These are phyloP conservation scores for Panonychus citri DNA, from an alignment of 1,140 invertebrate species.

Conservation along the genomic window DNA sequence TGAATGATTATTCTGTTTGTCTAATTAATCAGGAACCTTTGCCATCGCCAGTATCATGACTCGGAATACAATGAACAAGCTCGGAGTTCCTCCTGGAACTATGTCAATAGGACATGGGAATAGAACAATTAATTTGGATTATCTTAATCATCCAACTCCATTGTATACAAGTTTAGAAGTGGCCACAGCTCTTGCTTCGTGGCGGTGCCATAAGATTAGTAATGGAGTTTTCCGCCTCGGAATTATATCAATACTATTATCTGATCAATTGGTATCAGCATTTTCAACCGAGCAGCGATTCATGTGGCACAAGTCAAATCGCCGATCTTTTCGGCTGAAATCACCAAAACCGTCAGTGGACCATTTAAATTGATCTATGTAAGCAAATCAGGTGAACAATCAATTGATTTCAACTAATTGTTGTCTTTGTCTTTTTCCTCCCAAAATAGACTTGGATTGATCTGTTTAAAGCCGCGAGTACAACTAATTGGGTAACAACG, in stretches of 20 bases:
- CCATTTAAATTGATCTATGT: slow-evolving; percentile 10
- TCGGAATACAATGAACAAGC: background rate
- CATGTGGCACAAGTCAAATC: slow-evolving; percentile 25
- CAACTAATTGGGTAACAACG: slow-evolving; percentile 18
- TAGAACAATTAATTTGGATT: no score
- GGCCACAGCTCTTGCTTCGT: background rate
- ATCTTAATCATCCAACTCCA: background rate
- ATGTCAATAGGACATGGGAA: no score
- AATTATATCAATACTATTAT: slow-evolving; percentile 26
- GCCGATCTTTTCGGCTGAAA: slow-evolving; percentile 24
- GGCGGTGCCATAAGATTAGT: background rate
- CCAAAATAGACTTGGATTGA: slow-evolving; percentile 7
- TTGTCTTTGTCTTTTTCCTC: background rate
- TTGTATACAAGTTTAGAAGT: background rate
- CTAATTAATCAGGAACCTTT: background rate
- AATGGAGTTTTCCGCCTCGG: slow-evolving; percentile 24
- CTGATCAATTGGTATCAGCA: slow-evolving; percentile 26
- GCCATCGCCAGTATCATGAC: slow-evolving; percentile 4
- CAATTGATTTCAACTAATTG: background rate
- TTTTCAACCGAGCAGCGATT: slow-evolving; percentile 27
- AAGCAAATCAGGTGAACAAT: background rate
- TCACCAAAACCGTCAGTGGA: slow-evolving; percentile 14
- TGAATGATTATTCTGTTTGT: no score
- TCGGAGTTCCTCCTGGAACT: background rate
- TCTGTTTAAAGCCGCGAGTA: slow-evolving; percentile 13